Evolutionary conservation across 2,888 invertebrate genomes (phyloP), one percentile per base, ranked within the genome.

Genomic region (Melangyna quadrimaculata): DNA sequence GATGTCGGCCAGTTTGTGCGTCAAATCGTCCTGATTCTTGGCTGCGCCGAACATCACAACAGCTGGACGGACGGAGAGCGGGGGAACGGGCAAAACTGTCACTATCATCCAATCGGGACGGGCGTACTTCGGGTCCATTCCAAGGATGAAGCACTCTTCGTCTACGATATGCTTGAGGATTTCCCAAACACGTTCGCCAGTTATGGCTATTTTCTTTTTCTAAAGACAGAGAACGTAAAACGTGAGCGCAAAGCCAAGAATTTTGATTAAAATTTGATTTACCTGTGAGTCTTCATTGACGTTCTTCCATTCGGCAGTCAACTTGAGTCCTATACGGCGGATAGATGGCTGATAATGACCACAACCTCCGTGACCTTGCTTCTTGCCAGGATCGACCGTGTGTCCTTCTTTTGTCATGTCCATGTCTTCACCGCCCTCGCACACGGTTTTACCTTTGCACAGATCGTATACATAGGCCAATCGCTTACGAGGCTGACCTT

Each of bases 91-190:
- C 80, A 99, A 92, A 12, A 98, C 98, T 2, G 99, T 99, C 7
- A 98, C 95, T 87, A 99, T 96, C 99, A 99, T 99, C 99, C 99
- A 99, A 93, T 99, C 99, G 7, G 99, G 99, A 65, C 99, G 94
- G 0, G 99, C 98, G 92, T 96, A 98, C 92, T 98, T 98, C 0
- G 99, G 98, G 92, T 99, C 99, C 98, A 99, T 98, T 53, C 96
- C 96, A 88, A 99, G 93, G 88, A 98, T 96, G 87, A 96, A 95
- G 87, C 98, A 98, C 91, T 99, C 99, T 91, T 99, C 99, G 92
- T 99, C 99, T 88, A 96, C 95, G 69, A 98, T 98, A 89, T 97
- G 97, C 92, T 98, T 98, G 45, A 99, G 94, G 88, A 99, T 98
- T 93, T 99, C 99, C 94, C 97, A 97, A 2, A 99, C 99, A 88